Evolutionary conservation across 1,140 invertebrate species (phyloP).

Genomic region (Gryllus bimaculatus): DNA sequence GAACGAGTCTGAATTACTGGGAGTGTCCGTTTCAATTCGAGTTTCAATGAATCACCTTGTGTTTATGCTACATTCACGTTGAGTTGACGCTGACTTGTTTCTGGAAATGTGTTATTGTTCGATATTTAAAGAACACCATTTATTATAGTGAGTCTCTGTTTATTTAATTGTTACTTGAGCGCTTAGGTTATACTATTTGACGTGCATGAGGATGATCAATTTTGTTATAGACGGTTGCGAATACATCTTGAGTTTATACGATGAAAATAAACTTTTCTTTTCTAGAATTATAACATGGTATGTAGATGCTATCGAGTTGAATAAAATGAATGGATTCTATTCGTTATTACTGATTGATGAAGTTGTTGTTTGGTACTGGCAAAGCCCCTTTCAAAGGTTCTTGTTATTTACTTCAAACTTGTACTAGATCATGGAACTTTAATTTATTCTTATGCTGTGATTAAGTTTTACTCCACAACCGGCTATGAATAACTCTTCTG

Average conservation of each 20-base stretch:
- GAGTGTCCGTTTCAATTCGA: not conserved
- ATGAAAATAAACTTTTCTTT: not conserved
- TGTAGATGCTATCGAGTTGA: too few relatives aligned
- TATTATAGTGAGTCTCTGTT: not conserved
- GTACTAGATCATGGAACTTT: not conserved
- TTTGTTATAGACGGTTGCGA: not conserved
- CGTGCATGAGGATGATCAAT: not conserved
- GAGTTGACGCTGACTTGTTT: not conserved
- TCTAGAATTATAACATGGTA: not conserved
- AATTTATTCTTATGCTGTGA: not conserved
- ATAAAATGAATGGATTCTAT: too few relatives aligned
- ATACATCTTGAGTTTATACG: not conserved
- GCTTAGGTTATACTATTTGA: not conserved
- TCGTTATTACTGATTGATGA: too few relatives aligned
- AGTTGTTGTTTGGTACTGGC: not conserved
- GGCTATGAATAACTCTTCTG: not conserved
- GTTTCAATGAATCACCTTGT: not conserved
- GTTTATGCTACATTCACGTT: not conserved
- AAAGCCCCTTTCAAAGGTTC: not conserved
- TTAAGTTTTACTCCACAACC: not conserved
- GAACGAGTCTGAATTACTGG: not conserved
- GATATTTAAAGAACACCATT: not conserved
- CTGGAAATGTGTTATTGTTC: not conserved
- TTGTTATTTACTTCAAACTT: not conserved
- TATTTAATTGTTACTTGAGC: not conserved